These are phyloP conservation scores for Petrocephalus sullivani DNA, from an alignment of 2,797 vertebrate genomes.

Conservation along the genomic window DNA sequence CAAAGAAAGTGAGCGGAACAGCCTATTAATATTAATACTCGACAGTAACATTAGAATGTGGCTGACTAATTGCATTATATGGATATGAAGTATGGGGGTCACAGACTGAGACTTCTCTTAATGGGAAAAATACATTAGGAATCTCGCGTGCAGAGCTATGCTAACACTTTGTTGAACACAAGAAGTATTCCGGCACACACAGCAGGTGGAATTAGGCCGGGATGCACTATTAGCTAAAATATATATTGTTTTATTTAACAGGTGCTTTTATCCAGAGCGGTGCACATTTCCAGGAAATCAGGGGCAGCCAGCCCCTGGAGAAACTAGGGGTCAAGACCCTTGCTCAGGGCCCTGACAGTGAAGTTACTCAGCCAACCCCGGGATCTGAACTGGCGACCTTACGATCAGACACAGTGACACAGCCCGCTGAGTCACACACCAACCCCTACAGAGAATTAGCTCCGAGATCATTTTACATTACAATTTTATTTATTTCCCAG, in stretches of 20 bases:
- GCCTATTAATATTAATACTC: constrained; percentile 11
- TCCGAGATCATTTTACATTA: not conserved
- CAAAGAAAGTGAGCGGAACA: constrained; percentile 3
- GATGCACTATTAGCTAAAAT: not conserved
- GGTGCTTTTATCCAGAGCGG: not conserved
- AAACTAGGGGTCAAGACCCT: not conserved
- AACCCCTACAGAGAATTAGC: not conserved
- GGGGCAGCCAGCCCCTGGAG: not conserved
- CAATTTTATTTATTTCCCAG: not conserved
- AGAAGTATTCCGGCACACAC: not conserved
- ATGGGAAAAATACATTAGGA: constrained; percentile 9
- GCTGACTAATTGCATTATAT: constrained; percentile 16
- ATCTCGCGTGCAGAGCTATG: not conserved
- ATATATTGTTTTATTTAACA: not conserved
- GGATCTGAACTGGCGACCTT: not conserved
- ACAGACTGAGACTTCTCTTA: not conserved
- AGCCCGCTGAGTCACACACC: not conserved
- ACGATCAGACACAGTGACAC: not conserved
- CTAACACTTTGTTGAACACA: not conserved
- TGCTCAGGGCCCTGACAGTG: not conserved
- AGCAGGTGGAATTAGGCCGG: not conserved
- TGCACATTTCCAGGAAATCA: not conserved
- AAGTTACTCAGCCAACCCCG: not conserved
- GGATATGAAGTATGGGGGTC: constrained; percentile 10
- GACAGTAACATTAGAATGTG: not conserved